phyloP scores from a whole-genome alignment of 1,140 invertebrate species.

The Laupala kohalensis region DNA sequence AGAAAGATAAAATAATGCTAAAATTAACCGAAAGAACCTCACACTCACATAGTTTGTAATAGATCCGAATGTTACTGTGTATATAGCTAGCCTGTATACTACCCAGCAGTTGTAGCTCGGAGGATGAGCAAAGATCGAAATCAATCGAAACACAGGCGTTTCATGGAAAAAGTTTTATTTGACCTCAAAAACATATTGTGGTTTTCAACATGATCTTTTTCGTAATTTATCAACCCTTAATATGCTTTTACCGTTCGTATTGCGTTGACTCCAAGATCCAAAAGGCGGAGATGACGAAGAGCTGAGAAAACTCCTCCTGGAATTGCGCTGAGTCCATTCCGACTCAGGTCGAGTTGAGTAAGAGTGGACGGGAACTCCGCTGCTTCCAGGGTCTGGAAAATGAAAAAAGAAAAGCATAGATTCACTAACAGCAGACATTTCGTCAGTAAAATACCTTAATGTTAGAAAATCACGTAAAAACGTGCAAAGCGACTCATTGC shows the following conservation, averaged over 20 bases:
- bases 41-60: too few relatives aligned
- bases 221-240: too few relatives aligned
- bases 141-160: too few relatives aligned
- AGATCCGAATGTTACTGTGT: too few relatives aligned
- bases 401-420: neutral
- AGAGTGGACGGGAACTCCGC: slow-evolving; percentile 43
- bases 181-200: too few relatives aligned
- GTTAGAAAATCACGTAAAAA: neutral
- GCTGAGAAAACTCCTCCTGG: slow-evolving; percentile 65
- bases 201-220: too few relatives aligned
- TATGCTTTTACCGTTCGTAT: slow-evolving; percentile 66
- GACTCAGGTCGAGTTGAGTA: slow-evolving; percentile 65
- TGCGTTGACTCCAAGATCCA: slow-evolving; percentile 75
- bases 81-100: too few relatives aligned
- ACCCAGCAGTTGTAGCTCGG: too few relatives aligned
- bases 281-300: slow-evolving; percentile 48
- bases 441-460: neutral
- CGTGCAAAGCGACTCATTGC: neutral
- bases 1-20: too few relatives aligned
- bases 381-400: slow-evolving; percentile 49
- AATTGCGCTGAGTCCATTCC: slow-evolving; percentile 70
- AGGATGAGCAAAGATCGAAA: too few relatives aligned
- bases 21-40: too few relatives aligned
- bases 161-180: too few relatives aligned
- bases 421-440: neutral